Percentiles rank a stretch among this genome's conserved stretches.
Conservation (phyloP, 2,797 vertebrate genomes). For the Hyperoplus immaculatus region DNA sequence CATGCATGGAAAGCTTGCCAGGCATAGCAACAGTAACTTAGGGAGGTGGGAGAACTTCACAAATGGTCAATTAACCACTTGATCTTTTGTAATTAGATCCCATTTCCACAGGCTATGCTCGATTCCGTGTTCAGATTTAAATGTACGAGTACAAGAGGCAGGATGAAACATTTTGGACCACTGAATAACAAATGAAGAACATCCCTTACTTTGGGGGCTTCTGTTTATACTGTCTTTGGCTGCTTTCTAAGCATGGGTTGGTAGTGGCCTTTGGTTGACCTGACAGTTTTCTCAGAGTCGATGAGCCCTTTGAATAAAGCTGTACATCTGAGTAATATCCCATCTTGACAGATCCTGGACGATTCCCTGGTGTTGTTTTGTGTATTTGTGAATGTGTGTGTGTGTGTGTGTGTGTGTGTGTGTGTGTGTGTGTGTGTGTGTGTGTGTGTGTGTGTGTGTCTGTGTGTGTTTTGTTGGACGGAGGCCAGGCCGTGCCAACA, state of each 20-base stretch:
- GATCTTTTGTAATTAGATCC: conserved; percentile 17
- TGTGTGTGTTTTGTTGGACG: conserved; percentile 61
- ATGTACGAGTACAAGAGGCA: conserved; percentile 24
- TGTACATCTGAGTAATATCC: conserved; percentile 79
- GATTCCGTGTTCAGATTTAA: conserved; percentile 19
- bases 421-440: conserved; percentile 68
- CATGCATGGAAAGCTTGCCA: not conserved
- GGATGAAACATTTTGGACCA: conserved; percentile 25
- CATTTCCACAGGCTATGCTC: conserved; percentile 13
- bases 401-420: conserved; percentile 51
- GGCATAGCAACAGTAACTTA: not conserved
- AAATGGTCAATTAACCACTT: conserved; percentile 11
- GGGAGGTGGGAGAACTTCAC: not conserved
- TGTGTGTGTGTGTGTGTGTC: conserved; percentile 28
- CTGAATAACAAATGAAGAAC: conserved; percentile 54
- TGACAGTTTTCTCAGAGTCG: conserved; percentile 64
- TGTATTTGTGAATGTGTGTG: conserved; percentile 55
- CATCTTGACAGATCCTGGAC: conserved; percentile 69
- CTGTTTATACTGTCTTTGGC: conserved; percentile 32
- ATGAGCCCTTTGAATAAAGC: conserved; percentile 73
- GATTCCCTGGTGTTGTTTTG: conserved; percentile 59
- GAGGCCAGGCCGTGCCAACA: conserved; percentile 77
- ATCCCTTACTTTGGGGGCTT: conserved; percentile 35
- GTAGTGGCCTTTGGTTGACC: conserved; percentile 79
- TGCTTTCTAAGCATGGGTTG: conserved; percentile 51